Conservation (phyloP, 30 jellyfish, hydroid and myxozoan species). For the Hydractinia symbiolongicarpus region DNA sequence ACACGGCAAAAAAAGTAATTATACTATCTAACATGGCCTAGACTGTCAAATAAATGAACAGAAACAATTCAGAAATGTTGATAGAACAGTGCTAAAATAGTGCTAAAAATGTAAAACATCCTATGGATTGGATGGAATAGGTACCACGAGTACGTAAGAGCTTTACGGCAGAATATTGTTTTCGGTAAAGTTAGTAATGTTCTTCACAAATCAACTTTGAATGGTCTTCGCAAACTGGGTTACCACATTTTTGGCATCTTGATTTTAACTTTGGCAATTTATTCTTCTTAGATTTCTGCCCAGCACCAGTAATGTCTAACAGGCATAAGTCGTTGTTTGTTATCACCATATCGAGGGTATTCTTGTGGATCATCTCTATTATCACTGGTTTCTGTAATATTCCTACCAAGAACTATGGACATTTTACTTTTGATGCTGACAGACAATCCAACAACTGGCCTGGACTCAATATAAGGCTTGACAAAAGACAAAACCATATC, state of each 20-base stretch:
- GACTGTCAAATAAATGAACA: neutral
- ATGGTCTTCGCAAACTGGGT: constrained; percentile 8
- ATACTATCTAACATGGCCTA: neutral
- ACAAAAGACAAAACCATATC: constrained; percentile 1
- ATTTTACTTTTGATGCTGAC: neutral
- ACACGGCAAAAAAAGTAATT: neutral
- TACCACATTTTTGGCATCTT: too few species aligned
- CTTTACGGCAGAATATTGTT: too few species aligned
- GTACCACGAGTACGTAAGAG: neutral
- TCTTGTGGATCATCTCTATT: neutral
- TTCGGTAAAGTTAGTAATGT: neutral
- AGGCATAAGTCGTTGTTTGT: constrained; percentile 4
- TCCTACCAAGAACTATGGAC: constrained; percentile 3
- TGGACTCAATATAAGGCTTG: constrained; percentile 1
- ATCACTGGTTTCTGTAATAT: neutral
- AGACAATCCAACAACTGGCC: constrained; percentile 1
- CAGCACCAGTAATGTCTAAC: neutral
- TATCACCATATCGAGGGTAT: constrained; percentile 3
- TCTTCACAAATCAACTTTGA: constrained; percentile 5
- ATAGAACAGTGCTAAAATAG: neutral
- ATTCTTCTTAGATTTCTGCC: neutral
- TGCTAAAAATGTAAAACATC: neutral
- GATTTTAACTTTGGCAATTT: neutral
- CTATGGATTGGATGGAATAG: neutral
- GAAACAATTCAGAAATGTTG: constrained; percentile 1